Conservation (phyloP, 2,113 vertebrate genomes). For the Abramis brama region DNA sequence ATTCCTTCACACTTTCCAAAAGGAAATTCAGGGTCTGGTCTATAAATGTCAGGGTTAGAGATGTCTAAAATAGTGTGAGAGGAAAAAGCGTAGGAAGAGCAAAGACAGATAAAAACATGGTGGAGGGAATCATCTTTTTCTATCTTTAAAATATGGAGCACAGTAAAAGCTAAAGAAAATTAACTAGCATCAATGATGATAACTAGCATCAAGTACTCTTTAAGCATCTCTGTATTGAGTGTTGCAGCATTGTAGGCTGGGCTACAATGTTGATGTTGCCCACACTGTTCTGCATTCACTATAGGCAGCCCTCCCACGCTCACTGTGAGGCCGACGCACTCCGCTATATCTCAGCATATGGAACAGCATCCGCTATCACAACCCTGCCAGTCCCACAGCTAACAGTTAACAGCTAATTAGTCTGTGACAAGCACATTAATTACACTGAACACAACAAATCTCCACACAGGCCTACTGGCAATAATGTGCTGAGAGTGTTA, state of each 20-base stretch:
- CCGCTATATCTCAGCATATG: background rate
- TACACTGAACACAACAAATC: constrained; percentile 20
- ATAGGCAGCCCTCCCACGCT: constrained; percentile 29
- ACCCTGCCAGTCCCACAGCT: constrained; percentile 26
- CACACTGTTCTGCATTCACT: constrained; percentile 1
- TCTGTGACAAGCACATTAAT: constrained; percentile 37
- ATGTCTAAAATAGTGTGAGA: background rate
- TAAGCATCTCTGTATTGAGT: background rate
- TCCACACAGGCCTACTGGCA: background rate
- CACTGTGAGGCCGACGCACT: background rate
- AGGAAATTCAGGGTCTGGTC: no score
- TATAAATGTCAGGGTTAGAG: background rate
- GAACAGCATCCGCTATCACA: background rate
- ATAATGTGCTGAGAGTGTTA: background rate
- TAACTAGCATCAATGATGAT: background rate
- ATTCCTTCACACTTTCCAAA: no score
- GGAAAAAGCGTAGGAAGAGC: background rate
- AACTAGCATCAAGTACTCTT: background rate
- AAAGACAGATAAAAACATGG: background rate
- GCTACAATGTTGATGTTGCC: constrained; percentile 5
- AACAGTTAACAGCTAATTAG: background rate
- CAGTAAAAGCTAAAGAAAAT: constrained; percentile 5
- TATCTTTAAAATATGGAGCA: background rate
- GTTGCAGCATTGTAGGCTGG: background rate
- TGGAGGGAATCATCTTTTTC: background rate